phyloP scores from a whole-genome alignment of 2,113 vertebrate species.

The Empidonax traillii region DNA sequence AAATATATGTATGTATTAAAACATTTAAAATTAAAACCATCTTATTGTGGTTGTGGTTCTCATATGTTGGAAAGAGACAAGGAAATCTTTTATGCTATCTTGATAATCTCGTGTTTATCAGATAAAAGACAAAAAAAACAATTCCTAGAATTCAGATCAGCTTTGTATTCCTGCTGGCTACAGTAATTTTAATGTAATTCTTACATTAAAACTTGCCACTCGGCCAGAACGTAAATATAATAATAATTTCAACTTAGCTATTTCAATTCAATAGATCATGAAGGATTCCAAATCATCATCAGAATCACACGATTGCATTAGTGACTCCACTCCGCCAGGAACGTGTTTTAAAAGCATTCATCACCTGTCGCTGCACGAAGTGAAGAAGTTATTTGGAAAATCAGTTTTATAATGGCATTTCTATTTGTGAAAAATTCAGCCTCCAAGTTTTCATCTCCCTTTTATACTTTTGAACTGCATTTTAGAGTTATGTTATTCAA shows the following conservation, averaged over 20 bases:
- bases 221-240: constrained; percentile 20
- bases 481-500: background rate
- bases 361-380: background rate
- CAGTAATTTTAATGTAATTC: constrained; percentile 36
- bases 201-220: background rate
- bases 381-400: background rate
- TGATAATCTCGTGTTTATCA: constrained; percentile 31
- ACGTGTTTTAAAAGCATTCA: background rate
- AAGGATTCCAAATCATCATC: background rate
- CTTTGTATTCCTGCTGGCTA: background rate
- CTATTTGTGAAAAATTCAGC: background rate
- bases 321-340: background rate
- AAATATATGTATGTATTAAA: background rate
- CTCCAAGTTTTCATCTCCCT: background rate
- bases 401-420: background rate
- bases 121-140: constrained; percentile 2
- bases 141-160: background rate
- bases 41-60: background rate
- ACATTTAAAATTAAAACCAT: constrained; percentile 12
- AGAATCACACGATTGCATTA: background rate
- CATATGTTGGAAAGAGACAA: background rate
- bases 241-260: background rate
- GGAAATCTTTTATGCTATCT: background rate
- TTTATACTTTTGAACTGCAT: background rate
- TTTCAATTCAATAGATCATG: background rate